Conservation (phyloP, 2,113 vertebrate species). For the Ifrita kowaldi region DNA sequence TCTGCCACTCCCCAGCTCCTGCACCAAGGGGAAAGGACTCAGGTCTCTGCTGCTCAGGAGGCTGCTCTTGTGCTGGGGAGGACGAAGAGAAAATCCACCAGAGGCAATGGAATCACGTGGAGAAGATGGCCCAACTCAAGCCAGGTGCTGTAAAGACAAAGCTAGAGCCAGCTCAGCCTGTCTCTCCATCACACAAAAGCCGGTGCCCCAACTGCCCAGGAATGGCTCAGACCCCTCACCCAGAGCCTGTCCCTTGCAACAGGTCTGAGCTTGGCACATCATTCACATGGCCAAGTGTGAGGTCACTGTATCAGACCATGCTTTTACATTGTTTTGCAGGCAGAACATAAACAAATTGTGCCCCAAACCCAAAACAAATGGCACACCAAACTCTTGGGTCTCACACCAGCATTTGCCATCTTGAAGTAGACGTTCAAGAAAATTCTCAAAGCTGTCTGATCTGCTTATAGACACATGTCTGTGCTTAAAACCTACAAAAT, state of each 20-base stretch:
- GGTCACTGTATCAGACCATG: rapidly evolving
- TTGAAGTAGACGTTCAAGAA: not conserved
- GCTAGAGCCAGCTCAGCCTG: not conserved
- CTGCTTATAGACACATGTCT: not conserved
- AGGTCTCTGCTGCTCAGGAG: not conserved
- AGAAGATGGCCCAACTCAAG: not conserved
- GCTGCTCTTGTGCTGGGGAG: not conserved
- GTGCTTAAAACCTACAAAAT: not conserved
- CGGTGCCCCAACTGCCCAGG: not conserved
- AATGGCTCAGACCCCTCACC: not conserved
- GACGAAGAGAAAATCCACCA: not conserved
- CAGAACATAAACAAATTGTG: not conserved
- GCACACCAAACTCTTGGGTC: not conserved
- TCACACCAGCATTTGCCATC: not conserved
- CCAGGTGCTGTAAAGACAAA: not conserved
- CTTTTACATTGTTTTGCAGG: not conserved
- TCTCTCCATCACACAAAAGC: not conserved
- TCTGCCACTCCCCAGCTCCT: not conserved
- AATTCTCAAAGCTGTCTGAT: not conserved
- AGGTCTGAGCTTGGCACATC: not conserved
- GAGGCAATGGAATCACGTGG: rapidly evolving
- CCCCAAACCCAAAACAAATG: not conserved
- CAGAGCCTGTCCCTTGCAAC: not conserved
- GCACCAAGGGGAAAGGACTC: not conserved
- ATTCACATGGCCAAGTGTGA: rapidly evolving